These are phyloP conservation scores for Chelonus formosanus DNA, from an alignment of 2,888 invertebrate genomes.

Conservation along the genomic window DNA sequence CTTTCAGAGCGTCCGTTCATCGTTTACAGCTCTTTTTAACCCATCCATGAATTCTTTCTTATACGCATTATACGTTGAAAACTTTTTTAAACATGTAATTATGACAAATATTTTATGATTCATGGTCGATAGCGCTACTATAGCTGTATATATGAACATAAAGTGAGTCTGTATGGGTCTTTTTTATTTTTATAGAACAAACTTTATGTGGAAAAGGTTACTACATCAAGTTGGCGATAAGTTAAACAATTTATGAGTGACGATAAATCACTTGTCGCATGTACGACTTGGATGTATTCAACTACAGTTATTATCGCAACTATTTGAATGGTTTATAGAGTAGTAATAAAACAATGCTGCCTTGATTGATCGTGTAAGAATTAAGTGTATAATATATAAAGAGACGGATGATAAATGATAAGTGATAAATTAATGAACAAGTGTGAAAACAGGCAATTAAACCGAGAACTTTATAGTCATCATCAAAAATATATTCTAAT, in stretches of 20 bases:
- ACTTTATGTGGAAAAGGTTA: constrained; percentile 51
- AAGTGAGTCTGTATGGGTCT: constrained; percentile 37
- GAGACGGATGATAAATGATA: too few species aligned
- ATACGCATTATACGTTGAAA: too few species aligned
- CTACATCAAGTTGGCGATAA: constrained; percentile 56
- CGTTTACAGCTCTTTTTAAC: constrained; percentile 23
- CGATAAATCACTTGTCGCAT: constrained; percentile 52
- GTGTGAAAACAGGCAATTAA: too few species aligned
- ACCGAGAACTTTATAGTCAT: too few species aligned
- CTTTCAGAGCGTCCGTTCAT: constrained; percentile 21
- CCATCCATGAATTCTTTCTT: constrained; percentile 23
- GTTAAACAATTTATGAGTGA: constrained; percentile 58
- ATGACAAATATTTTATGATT: too few species aligned
- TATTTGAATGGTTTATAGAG: constrained; percentile 52
- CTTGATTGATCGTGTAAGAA: constrained; percentile 1
- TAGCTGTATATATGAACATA: not conserved
- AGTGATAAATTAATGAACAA: too few species aligned
- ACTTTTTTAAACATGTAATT: too few species aligned
- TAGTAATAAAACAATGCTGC: constrained; percentile 57
- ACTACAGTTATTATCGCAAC: constrained; percentile 19
- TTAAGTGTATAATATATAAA: not conserved
- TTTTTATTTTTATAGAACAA: constrained; percentile 37
- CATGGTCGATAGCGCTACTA: not conserved
- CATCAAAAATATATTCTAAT: too few species aligned
- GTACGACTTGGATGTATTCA: constrained; percentile 32